Percentiles rank a stretch among this genome's conserved stretches.
Conservation (phyloP, 1,140 invertebrate genomes). For the Laupala kohalensis region DNA sequence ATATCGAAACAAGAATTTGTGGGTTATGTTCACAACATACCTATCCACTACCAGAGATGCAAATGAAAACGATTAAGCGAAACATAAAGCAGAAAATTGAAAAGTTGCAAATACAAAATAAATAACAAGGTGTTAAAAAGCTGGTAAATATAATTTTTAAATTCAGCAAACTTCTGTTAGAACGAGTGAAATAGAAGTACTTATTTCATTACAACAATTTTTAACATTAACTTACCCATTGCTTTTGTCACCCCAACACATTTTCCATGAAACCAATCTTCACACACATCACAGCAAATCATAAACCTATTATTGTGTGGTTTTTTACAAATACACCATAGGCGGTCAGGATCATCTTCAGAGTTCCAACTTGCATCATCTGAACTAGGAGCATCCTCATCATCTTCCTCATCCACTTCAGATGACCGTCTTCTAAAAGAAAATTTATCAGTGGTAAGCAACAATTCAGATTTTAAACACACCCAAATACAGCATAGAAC, state of each 20-base stretch:
- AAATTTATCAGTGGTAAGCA: no score
- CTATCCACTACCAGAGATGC: no score
- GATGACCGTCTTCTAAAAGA: neutral
- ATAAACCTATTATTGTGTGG: slow-evolving; percentile 94
- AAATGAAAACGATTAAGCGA: no score
- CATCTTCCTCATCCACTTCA: slow-evolving; percentile 18
- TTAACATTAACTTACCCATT: slow-evolving; percentile 45
- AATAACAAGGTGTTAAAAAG: neutral
- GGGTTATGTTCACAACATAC: no score
- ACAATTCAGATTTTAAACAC: no score
- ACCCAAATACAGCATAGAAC: no score
- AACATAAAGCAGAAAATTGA: no score
- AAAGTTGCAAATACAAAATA: neutral
- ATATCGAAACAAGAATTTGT: no score
- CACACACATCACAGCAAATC: slow-evolving; percentile 93
- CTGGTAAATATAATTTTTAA: neutral
- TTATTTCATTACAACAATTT: no score
- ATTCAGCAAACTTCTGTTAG: neutral
- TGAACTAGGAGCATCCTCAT: slow-evolving; percentile 38
- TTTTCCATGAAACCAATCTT: slow-evolving; percentile 95
- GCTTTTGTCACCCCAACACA: slow-evolving; percentile 88
- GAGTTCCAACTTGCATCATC: slow-evolving; percentile 53
- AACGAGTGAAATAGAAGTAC: neutral
- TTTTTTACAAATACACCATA: slow-evolving; percentile 92
- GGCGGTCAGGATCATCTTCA: slow-evolving; percentile 84